These are phyloP conservation scores for Euthynnus affinis DNA, from an alignment of 2,797 vertebrate species.

Conservation along the genomic window DNA sequence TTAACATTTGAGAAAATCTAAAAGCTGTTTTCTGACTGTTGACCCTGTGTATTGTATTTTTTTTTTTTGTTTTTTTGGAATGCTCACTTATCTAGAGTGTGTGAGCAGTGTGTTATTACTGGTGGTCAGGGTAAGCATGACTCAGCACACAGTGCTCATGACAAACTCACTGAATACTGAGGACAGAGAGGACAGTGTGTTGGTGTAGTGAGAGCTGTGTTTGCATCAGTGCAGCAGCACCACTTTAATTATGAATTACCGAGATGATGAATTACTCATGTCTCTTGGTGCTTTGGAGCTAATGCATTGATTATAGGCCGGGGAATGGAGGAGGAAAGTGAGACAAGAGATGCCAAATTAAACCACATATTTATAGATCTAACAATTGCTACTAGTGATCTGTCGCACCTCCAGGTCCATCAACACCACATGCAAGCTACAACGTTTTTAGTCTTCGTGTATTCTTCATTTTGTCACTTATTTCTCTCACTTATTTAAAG, in stretches of 20 bases:
- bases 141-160: conserved; percentile 11
- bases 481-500: too few species aligned
- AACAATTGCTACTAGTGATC: neutral
- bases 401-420: neutral
- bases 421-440: neutral
- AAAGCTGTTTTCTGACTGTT: neutral
- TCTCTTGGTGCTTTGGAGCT: conserved; percentile 31
- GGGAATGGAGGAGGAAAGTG: conserved; percentile 24
- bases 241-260: conserved; percentile 57
- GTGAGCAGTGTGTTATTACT: neutral
- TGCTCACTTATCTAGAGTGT: neutral
- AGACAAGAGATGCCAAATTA: conserved; percentile 31
- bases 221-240: conserved; percentile 35
- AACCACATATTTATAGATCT: conserved; percentile 3
- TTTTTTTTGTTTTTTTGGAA: conserved; percentile 14
- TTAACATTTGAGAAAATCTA: neutral
- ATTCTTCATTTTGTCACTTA: too few species aligned
- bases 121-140: neutral
- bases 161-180: conserved; percentile 7
- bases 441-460: too few species aligned
- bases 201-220: conserved; percentile 6
- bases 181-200: conserved; percentile 11
- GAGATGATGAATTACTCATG: conserved; percentile 52
- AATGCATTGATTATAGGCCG: conserved; percentile 50
- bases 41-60: neutral